phyloP scores from a whole-genome alignment of 2,797 vertebrate species.

The Gymnothorax reevesii region DNA sequence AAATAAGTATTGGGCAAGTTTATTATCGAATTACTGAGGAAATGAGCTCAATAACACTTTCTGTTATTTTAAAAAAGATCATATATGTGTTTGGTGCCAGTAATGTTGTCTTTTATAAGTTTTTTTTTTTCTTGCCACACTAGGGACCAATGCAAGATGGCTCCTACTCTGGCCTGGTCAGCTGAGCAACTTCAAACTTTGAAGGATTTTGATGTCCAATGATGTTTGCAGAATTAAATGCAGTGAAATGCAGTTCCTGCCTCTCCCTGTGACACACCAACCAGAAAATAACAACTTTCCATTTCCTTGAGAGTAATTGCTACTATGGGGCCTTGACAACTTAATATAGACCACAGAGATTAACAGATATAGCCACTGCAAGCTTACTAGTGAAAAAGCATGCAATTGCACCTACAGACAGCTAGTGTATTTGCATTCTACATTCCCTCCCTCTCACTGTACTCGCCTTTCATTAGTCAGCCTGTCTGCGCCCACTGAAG shows the following conservation, averaged over 20 bases:
- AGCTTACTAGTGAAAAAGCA: background rate
- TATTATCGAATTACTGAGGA: background rate
- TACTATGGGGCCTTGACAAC: background rate
- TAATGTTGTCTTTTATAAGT: background rate
- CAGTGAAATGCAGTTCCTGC: background rate
- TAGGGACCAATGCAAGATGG: background rate
- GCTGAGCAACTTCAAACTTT: background rate
- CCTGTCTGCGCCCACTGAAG: background rate
- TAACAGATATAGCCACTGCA: background rate
- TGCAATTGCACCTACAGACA: background rate
- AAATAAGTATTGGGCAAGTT: background rate
- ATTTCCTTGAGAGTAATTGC: background rate
- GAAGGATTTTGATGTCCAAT: background rate
- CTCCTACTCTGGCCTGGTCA: background rate
- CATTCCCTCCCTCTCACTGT: background rate
- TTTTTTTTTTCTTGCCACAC: background rate
- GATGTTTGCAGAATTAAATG: background rate
- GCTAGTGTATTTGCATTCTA: background rate
- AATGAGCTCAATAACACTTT: background rate
- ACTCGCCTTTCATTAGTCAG: background rate
- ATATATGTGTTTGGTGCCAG: background rate
- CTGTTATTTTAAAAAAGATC: background rate
- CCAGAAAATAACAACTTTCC: background rate
- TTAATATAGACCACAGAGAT: background rate
- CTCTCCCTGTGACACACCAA: background rate